Percentiles rank a stretch among this genome's conserved stretches.
phyloP scores from a whole-genome alignment of 1,140 invertebrate genomes.

The Coenobita brevimanus region DNA sequence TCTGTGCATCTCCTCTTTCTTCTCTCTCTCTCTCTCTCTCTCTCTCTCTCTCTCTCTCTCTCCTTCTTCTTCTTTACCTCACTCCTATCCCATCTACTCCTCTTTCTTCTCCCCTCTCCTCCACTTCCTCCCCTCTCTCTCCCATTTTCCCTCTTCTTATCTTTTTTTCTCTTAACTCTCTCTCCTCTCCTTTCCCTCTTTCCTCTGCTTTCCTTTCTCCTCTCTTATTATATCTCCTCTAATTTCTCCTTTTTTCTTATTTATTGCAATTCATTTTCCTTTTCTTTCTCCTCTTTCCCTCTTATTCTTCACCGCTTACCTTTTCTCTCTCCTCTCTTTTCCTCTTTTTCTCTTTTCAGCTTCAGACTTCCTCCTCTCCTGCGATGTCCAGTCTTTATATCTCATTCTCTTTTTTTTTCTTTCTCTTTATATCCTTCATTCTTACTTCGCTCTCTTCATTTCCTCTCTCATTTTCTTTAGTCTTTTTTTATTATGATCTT shows the following conservation, averaged over 20 bases:
- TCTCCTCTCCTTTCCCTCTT: background rate
- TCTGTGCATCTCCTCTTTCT: background rate
- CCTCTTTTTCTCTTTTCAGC: no score
- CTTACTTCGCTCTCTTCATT: no score
- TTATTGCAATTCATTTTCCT: background rate
- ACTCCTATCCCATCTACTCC: background rate
- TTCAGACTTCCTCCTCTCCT: no score
- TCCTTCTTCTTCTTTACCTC: background rate
- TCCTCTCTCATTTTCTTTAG: no score
- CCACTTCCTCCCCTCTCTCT: no score
- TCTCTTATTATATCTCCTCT: background rate
- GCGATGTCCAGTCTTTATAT: no score
- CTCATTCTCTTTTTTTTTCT: no score
- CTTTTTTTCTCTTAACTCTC: background rate
- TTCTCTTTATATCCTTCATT: no score
- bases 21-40: background rate
- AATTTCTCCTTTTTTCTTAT: background rate
- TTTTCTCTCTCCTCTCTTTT: background rate
- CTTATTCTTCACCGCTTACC: background rate
- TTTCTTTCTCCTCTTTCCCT: background rate
- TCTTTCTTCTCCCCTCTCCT: background rate
- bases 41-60: constrained; percentile 10
- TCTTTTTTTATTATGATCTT: no score
- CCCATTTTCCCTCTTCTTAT: background rate
- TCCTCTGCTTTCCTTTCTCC: background rate